Evolutionary conservation across 2,888 invertebrate species (phyloP).

Genomic region (Endotricha flammealis): DNA sequence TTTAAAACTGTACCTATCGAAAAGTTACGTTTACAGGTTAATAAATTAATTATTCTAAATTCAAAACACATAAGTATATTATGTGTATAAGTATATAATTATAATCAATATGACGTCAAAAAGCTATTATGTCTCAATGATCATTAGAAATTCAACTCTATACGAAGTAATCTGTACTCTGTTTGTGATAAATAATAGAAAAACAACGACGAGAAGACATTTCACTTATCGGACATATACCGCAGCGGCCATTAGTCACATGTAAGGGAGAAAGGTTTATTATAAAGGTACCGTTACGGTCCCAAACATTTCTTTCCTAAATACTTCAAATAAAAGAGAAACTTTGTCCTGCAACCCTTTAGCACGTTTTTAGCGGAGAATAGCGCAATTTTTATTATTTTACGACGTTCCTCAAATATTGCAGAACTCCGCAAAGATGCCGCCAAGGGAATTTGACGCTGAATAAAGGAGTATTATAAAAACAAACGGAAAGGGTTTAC

Average conservation of each 20-base stretch:
- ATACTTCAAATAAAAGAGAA: constrained; percentile 56
- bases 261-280: constrained; percentile 46
- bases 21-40: no score
- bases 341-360: constrained; percentile 61
- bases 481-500: constrained; percentile 76
- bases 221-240: constrained; percentile 49
- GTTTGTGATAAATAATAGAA: neutral
- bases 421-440: constrained; percentile 69
- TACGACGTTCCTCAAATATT: constrained; percentile 57
- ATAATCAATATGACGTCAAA: no score
- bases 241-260: constrained; percentile 44
- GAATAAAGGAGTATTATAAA: constrained; percentile 67
- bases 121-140: neutral
- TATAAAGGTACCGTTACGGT: constrained; percentile 61
- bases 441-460: constrained; percentile 37
- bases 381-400: constrained; percentile 73
- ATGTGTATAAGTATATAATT: no score
- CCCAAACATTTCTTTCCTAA: constrained; percentile 24
- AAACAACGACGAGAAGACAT: constrained; percentile 33
- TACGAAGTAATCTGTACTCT: neutral
- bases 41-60: no score
- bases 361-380: constrained; percentile 67
- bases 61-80: no score
- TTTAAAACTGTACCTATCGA: no score
- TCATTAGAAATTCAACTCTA: neutral